A percentile compares a stretch with the other conserved stretches of the same genome.
Conservation (phyloP, 1,140 invertebrate genomes). For the Heliconius hewitsoni region DNA sequence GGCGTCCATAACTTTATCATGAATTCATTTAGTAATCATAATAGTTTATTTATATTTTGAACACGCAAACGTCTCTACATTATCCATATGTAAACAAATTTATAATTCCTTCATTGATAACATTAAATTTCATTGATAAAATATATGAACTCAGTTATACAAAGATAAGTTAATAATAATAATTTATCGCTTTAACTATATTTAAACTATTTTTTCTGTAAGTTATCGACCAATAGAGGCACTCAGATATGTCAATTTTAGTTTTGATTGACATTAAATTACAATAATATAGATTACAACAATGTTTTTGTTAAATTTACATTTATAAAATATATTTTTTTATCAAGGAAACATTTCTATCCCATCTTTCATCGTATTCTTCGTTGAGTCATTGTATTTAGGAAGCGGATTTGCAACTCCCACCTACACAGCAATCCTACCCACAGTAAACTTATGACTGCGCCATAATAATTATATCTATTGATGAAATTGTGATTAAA, state of each 20-base stretch:
- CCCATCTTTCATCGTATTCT: not conserved
- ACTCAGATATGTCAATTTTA: too few species aligned
- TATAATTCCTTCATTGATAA: not conserved
- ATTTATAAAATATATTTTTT: too few species aligned
- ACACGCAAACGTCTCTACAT: not conserved
- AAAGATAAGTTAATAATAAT: not conserved
- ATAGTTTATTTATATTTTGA: not conserved
- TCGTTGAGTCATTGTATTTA: not conserved
- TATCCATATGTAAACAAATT: not conserved
- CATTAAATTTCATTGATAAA: constrained; percentile 2
- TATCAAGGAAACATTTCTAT: not conserved
- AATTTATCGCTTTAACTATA: too few species aligned
- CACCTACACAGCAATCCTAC: not conserved
- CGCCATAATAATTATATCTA: too few species aligned
- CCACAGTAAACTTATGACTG: too few species aligned
- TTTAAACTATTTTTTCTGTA: too few species aligned
- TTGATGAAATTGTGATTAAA: too few species aligned
- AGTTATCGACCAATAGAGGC: too few species aligned
- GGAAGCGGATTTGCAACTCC: not conserved
- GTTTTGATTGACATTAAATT: too few species aligned
- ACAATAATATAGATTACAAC: too few species aligned
- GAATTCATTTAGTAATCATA: not conserved
- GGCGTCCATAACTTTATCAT: not conserved
- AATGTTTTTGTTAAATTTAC: too few species aligned
- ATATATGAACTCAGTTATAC: not conserved